Conservation (phyloP, 2,797 vertebrate genomes). For the Pelochelys cantorii region DNA sequence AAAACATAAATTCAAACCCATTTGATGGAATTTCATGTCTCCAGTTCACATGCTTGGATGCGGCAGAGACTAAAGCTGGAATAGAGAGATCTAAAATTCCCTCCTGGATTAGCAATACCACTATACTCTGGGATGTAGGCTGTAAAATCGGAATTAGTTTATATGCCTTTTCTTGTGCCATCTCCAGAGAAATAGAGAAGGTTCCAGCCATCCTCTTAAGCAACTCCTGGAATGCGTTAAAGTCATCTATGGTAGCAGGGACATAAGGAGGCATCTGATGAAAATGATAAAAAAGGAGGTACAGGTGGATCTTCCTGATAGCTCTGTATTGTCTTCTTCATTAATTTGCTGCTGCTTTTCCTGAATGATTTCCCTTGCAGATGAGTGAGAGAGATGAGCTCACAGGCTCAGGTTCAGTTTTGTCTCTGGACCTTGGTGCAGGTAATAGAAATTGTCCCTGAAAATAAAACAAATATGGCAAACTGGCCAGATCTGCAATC, state of each 20-base stretch:
- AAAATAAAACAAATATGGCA: background rate
- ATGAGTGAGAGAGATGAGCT: background rate
- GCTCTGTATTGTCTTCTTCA: background rate
- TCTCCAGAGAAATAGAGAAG: background rate
- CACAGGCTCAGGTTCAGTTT: background rate
- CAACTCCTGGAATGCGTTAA: background rate
- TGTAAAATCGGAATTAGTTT: background rate
- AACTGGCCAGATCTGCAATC: background rate
- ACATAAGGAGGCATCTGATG: background rate
- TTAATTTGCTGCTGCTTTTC: background rate
- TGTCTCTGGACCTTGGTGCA: background rate
- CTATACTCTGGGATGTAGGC: background rate
- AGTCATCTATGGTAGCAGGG: background rate
- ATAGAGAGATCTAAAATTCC: background rate
- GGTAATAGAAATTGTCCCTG: background rate
- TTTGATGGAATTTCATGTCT: background rate
- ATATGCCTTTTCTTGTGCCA: background rate
- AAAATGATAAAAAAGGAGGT: background rate
- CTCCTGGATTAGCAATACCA: background rate
- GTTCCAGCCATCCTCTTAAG: background rate
- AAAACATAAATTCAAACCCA: background rate
- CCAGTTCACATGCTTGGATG: background rate
- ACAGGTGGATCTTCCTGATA: background rate
- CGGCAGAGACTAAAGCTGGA: background rate
- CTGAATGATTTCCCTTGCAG: background rate